Base-by-base conservation (phyloP, 2,888 invertebrate genomes). In the Rambutsinella grinnellia region DNA sequence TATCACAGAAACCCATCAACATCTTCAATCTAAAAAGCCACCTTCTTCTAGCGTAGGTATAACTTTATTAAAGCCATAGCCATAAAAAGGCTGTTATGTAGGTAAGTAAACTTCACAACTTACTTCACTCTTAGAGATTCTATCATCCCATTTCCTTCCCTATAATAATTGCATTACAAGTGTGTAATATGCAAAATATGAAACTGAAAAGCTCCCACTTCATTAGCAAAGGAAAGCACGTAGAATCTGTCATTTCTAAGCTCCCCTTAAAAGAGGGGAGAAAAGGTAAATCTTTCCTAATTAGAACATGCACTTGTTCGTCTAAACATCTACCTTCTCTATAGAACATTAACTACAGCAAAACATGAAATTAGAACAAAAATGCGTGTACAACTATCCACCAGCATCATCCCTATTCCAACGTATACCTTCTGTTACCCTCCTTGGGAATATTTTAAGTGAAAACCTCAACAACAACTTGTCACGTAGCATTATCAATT, bases 291-390 rank as follows among this genome's bases (percentile, higher is more conserved):
- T n/a, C n/a, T n/a, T 5, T 17, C 28, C 60, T 60, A 60, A 60
- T 60, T 60, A 60, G 36, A 60, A 28, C 60, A 60, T 13, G 54
- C 23, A 60, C 44, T 36, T 44, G 10, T 44, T 5, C 19, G 24
- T 5, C 17, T n/a, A n/a, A n/a, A n/a, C n/a, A n/a, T n/a, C n/a
- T n/a, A n/a, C n/a, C n/a, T n/a, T n/a, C n/a, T n/a, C n/a, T n/a
- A n/a, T n/a, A n/a, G n/a, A n/a, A n/a, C n/a, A n/a, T n/a, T n/a
- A n/a, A n/a, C n/a, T n/a, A n/a, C n/a, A 47, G 2, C 15, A 46
- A 46, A 23, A 61, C n/a, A 47, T 17, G 8, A 61, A 61, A 61
- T 61, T 61, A 47, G 61, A 61, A 36, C 61, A 61, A 47, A 47
- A 61, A 19, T 61, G 61, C 61, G 61, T 61, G n/a, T n/a, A n/a